These are phyloP conservation scores for Melanargia galathea DNA, from an alignment of 2,888 invertebrate genomes.

Conservation along the genomic window DNA sequence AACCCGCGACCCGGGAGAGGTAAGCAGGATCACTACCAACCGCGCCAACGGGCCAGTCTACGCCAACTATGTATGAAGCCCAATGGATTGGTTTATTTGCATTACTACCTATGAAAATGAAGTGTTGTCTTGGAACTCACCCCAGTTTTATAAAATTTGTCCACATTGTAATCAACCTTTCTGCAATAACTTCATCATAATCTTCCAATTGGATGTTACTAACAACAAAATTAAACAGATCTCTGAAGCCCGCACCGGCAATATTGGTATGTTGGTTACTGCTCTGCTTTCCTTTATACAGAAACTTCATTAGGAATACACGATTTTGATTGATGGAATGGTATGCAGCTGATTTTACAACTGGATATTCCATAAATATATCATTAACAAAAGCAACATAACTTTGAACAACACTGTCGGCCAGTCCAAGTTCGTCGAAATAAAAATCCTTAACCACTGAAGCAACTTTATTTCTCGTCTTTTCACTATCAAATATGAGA, in stretches of 20 bases:
- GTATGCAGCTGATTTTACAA: slow-evolving; percentile 57
- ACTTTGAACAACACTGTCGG: slow-evolving; percentile 43
- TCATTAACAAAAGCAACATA: slow-evolving; percentile 65
- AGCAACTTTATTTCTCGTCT: slow-evolving; percentile 51
- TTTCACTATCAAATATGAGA: slow-evolving; percentile 53
- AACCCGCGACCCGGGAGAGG: too few species aligned
- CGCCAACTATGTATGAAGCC: too few species aligned
- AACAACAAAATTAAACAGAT: slow-evolving; percentile 55
- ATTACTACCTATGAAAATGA: too few species aligned
- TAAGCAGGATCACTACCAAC: too few species aligned
- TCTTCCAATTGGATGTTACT: slow-evolving; percentile 41
- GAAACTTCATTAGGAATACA: slow-evolving; percentile 63
- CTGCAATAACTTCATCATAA: slow-evolving; percentile 45
- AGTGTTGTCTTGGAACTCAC: slow-evolving; percentile 55
- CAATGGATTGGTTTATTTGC: too few species aligned
- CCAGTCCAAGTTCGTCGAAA: slow-evolving; percentile 49
- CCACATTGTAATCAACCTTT: slow-evolving; percentile 55
- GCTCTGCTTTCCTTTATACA: slow-evolving; percentile 34
- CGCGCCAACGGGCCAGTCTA: too few species aligned
- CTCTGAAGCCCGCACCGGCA: slow-evolving; percentile 41
- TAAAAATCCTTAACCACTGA: slow-evolving; percentile 64
- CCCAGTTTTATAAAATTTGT: slow-evolving; percentile 65
- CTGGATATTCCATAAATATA: slow-evolving; percentile 60
- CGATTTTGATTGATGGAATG: slow-evolving; percentile 55
- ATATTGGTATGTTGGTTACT: slow-evolving; percentile 21